Evolutionary conservation across 2,888 invertebrate species (phyloP).

Genomic region (Ophion obscuratus): DNA sequence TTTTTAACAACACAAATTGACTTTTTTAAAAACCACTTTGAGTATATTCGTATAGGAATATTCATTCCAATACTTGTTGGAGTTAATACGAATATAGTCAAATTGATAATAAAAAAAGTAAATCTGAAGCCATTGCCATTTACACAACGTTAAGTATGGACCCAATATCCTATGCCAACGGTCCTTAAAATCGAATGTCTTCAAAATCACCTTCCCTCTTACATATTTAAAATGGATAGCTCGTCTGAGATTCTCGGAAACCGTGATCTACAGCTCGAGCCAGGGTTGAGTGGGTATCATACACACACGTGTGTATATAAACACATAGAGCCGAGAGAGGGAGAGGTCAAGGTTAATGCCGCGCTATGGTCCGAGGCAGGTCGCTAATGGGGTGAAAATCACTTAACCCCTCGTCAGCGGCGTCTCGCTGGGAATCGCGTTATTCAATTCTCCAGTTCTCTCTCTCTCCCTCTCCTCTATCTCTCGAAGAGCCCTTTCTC

Average conservation of each 20-base stretch:
- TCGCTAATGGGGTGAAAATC: slow-evolving; percentile 78
- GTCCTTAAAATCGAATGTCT: background rate
- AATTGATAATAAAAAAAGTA: no score
- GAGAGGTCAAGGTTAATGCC: slow-evolving; percentile 61
- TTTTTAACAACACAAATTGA: no score
- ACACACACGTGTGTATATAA: background rate
- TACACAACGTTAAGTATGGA: no score
- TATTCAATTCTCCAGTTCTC: slow-evolving; percentile 77
- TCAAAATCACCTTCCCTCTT: background rate
- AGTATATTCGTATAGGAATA: no score
- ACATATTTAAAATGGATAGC: background rate
- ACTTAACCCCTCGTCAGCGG: slow-evolving; percentile 77
- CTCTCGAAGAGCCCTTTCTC: slow-evolving; percentile 66
- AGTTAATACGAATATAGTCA: no score
- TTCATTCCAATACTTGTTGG: no score
- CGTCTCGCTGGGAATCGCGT: slow-evolving; percentile 72
- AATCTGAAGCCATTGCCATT: no score
- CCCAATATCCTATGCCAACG: no score
- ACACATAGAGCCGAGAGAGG: slow-evolving; percentile 5
- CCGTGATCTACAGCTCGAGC: slow-evolving; percentile 13
- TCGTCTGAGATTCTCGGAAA: slow-evolving; percentile 19
- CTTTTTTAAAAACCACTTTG: no score
- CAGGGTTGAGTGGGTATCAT: slow-evolving; percentile 12
- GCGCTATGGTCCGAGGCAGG: slow-evolving; percentile 59
- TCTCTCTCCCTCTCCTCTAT: slow-evolving; percentile 36